A percentile compares a stretch with the other conserved stretches of the same genome.
These are phyloP conservation scores for Caerostris extrusa DNA, from an alignment of 1,140 invertebrate species.

Conservation along the genomic window DNA sequence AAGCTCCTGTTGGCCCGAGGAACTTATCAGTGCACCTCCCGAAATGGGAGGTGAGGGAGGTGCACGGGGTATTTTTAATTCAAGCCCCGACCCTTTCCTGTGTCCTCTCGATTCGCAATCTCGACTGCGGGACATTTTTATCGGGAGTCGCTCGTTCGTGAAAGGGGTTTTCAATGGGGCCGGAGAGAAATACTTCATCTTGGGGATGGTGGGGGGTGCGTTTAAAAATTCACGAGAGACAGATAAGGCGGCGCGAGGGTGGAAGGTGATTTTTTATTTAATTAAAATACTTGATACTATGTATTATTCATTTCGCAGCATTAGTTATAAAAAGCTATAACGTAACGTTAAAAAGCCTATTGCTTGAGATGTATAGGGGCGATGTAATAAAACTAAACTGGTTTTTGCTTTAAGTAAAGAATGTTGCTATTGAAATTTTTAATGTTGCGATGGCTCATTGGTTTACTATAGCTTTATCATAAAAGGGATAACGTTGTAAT, in stretches of 20 bases:
- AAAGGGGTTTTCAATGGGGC: conserved; percentile 12
- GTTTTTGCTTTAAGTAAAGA: too few species aligned
- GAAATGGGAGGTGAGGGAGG: background rate
- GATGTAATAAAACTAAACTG: too few species aligned
- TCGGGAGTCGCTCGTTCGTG: conserved; percentile 3
- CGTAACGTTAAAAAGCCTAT: too few species aligned
- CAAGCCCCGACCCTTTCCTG: background rate
- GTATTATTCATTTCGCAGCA: too few species aligned
- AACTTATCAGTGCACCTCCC: background rate
- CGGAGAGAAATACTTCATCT: background rate
- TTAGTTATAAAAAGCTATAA: too few species aligned
- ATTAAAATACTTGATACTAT: background rate
- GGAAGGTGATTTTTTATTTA: background rate
- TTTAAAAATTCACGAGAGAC: background rate
- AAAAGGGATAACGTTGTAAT: too few species aligned
- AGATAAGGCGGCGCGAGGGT: background rate
- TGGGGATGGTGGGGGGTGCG: background rate
- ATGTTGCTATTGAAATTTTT: too few species aligned
- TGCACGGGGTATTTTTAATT: background rate
- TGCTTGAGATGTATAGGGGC: too few species aligned
- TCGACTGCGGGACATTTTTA: conserved; percentile 10
- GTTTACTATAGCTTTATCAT: too few species aligned
- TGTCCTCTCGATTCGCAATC: background rate
- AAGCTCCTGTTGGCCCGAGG: background rate
- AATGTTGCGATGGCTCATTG: too few species aligned